A percentile compares a stretch with the other conserved stretches of the same genome.
phyloP scores from a whole-genome alignment of 2,797 vertebrate genomes.

The Molossus alvarezi region DNA sequence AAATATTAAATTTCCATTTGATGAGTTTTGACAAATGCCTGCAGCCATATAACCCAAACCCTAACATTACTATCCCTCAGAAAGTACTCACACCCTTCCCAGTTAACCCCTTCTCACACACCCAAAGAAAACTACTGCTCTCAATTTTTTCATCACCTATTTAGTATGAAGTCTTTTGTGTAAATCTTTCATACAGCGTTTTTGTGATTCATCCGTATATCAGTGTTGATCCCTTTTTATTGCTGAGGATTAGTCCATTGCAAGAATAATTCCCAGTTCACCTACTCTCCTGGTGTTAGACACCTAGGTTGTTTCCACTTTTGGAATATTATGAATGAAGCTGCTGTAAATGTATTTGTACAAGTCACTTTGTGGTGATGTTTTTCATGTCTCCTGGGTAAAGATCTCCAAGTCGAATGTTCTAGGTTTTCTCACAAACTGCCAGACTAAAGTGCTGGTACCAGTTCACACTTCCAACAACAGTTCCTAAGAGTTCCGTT shows the following conservation, averaged over 20 bases:
- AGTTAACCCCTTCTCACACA: not conserved
- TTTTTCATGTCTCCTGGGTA: slow-evolving; percentile 19
- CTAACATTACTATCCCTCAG: not conserved
- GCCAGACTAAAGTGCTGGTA: not conserved
- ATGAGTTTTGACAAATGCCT: slow-evolving; percentile 19
- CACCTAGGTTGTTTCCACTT: not conserved
- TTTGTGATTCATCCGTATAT: not conserved
- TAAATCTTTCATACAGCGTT: not conserved
- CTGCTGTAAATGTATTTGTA: not conserved
- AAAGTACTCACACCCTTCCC: not conserved
- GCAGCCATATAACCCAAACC: not conserved
- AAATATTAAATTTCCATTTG: not conserved
- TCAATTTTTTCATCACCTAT: not conserved
- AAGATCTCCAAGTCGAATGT: slow-evolving; percentile 1
- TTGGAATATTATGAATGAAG: not conserved
- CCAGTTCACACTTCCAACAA: not conserved
- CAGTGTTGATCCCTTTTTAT: not conserved
- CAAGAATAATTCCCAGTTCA: not conserved
- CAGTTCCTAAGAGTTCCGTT: not conserved
- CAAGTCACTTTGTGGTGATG: not conserved
- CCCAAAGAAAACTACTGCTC: not conserved
- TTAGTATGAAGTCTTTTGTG: not conserved
- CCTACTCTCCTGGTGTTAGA: not conserved
- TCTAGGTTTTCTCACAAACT: slow-evolving; percentile 21
- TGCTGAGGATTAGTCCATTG: not conserved